Percentiles rank a stretch among this genome's conserved stretches.
Evolutionary conservation across 2,797 vertebrate genomes (phyloP).

Genomic region (Pipistrellus pygmaeus): DNA sequence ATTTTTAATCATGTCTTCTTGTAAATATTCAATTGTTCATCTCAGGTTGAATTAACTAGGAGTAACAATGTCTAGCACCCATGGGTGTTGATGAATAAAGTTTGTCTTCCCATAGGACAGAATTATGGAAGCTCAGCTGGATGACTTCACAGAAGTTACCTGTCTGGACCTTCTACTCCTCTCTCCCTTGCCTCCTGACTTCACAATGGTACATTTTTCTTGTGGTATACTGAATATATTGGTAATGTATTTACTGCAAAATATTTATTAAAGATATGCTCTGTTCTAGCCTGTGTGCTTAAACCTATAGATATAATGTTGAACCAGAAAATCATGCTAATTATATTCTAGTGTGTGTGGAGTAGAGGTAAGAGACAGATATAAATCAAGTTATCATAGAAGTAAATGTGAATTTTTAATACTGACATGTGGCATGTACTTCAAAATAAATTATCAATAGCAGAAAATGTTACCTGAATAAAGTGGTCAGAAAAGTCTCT

Average conservation of each 20-base stretch:
- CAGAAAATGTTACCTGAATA: constrained; percentile 1
- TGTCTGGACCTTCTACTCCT: neutral
- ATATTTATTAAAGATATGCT: neutral
- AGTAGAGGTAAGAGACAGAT: neutral
- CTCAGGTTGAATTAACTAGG: neutral
- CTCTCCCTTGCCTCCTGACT: neutral
- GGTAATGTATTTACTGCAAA: neutral
- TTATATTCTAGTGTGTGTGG: neutral
- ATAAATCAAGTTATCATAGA: constrained; percentile 13
- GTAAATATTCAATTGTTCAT: neutral
- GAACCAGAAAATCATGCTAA: neutral
- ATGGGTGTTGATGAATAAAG: constrained; percentile 7
- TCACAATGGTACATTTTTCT: neutral
- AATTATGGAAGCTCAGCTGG: neutral
- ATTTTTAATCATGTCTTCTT: neutral
- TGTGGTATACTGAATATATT: neutral
- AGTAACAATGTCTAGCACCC: neutral
- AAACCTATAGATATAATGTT: neutral
- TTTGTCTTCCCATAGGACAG: neutral
- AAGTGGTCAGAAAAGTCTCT: neutral
- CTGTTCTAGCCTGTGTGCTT: neutral
- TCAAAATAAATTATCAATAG: neutral
- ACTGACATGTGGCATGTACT: neutral
- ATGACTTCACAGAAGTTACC: constrained; percentile 28
- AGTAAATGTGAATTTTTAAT: constrained; percentile 30